Evolutionary conservation across 2,888 invertebrate species (phyloP), one percentile per base, ranked within the genome.

Genomic region (Pasiphila rectangulata): DNA sequence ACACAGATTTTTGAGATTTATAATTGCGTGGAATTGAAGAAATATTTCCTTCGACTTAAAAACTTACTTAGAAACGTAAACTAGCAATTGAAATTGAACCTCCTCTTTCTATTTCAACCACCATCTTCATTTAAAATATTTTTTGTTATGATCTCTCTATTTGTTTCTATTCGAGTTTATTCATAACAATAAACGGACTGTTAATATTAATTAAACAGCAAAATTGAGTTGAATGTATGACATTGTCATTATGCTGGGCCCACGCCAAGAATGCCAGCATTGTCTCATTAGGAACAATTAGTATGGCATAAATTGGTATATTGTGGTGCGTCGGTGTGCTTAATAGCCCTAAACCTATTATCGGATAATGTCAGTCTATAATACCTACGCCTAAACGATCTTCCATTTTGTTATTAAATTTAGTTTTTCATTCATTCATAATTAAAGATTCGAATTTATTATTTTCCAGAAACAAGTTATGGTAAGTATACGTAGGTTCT

Each of bases 201-300:
- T 32, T 16, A 30, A 10, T 17, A 25, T 36, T 52, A 48, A 54
- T 53, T 51, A 54, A 52, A 46, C 36, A 16, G 48, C 36, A 46
- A 46, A 42, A 52, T 42, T 32, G 44, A 48, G 46, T 34, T 32
- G 46, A 37, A 47, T 46, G 51, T 54, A 51, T 50, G 51, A 43
- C 46, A 52, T 43, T 47, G 36, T 47, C 47, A 50, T 56, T 48
- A 52, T 50, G 54, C 65, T 72, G 69, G 66, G 71, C 74, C 74
- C 66, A 76, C 77, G 77, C 75, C 73, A 78, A 63, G 63, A 63
- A 62, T 53, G 46, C 63, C 65, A 30, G 73, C 70, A 76, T 69
- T 73, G 74, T 75, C 81, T 81, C 73, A 83, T 85, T 84, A 80
- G 64, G 44, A 60, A 64, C 79, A 79, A 83, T 84, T 83, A 84